Evolutionary conservation across 2,888 invertebrate genomes (phyloP), one percentile per base, ranked within the genome.

Genomic region (Holacanthella duospinosa): DNA sequence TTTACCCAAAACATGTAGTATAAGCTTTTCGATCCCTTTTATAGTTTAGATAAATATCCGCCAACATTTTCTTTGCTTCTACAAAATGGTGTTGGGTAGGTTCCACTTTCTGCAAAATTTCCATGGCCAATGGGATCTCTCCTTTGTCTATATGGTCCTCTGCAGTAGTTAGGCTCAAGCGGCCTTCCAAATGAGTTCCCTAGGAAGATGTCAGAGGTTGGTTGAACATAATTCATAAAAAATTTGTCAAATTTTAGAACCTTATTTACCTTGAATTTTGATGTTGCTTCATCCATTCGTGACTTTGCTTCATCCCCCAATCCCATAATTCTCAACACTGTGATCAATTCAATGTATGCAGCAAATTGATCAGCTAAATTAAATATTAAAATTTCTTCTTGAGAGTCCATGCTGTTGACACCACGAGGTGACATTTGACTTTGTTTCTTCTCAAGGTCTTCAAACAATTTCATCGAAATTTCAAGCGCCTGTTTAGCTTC

Each of bases 1-100:
- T n/a, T n/a, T n/a, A 80, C 81, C 78, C 79, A 74, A 82, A 95
- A 77, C 94, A 94, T 69, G 85, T 84, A 1, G 93, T 88, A 78
- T 90, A 97, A 74, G 91, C 86, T 29, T 86, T 81, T 36, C 88
- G 84, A 77, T 97, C 94, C 67, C 89, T 89, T 65, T 89, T 85
- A 71, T 91, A 84, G 68, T 89, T 85, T 67, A 97, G 79, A 76
- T 93, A 89, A 68, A 97, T 88, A 66, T 93, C 87, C 0, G 97
- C 96, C 82, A 95, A 81, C 71, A 81, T 81, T 68, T 82, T 80
- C 24, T 80, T 74, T 26, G 86, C 85, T 75, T 85, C 81, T 57
- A 87, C 80, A 77, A 91, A 97, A 78, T 93, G 93, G 0, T 87
- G 83, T 75, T 94, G 89, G 3, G 86, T 86, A 0, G 90, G 84